A percentile compares a stretch with the other conserved stretches of the same genome.
These are phyloP conservation scores for Schizopygopsis pylzovi DNA, from an alignment of 2,797 vertebrate genomes.

Conservation along the genomic window DNA sequence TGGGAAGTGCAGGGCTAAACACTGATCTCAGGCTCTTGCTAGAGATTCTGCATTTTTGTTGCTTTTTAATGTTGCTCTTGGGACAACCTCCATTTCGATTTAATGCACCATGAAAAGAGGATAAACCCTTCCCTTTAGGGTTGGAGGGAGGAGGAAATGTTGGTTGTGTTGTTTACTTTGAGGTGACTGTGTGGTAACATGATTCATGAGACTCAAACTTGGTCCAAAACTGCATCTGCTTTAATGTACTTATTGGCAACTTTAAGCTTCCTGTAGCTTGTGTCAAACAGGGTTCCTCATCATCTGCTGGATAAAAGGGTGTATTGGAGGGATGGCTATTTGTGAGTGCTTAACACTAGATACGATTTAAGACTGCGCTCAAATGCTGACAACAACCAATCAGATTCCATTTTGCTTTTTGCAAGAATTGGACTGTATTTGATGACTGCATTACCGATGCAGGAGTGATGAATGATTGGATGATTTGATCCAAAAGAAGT, in stretches of 20 bases:
- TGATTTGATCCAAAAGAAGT: background rate
- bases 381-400: background rate
- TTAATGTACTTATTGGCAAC: slow-evolving; percentile 23
- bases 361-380: background rate
- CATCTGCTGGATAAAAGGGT: background rate
- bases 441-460: background rate
- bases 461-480: background rate
- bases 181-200: slow-evolving; percentile 7
- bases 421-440: background rate
- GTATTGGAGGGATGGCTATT: background rate
- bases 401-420: background rate
- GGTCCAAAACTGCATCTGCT: slow-evolving; percentile 24
- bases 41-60: slow-evolving; percentile 35
- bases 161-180: slow-evolving; percentile 21
- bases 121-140: slow-evolving; percentile 35
- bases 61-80: slow-evolving; percentile 37
- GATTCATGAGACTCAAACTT: slow-evolving; percentile 12
- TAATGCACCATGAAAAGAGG: slow-evolving; percentile 46
- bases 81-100: slow-evolving; percentile 33
- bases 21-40: slow-evolving; percentile 41
- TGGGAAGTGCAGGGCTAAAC: slow-evolving; percentile 24
- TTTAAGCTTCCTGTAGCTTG: slow-evolving; percentile 16
- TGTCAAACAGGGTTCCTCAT: slow-evolving; percentile 20
- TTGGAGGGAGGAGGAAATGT: slow-evolving; percentile 25
- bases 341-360: background rate